These are phyloP conservation scores for Spialia ferax DNA, from an alignment of 2,888 invertebrate species.

Conservation along the genomic window DNA sequence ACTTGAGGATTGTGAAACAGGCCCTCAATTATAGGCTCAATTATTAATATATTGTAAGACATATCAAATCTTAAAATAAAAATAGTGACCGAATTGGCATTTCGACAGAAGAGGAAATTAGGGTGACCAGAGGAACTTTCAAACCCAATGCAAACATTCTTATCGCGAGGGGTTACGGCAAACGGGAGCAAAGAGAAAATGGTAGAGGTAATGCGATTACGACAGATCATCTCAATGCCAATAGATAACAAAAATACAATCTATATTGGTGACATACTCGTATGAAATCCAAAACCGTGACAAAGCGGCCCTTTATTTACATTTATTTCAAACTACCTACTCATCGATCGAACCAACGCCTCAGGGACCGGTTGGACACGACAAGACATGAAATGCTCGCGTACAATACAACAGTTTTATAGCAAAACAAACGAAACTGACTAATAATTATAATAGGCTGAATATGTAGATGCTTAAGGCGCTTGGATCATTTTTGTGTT, in stretches of 20 bases:
- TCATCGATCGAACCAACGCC: constrained; percentile 44
- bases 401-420: constrained; percentile 34
- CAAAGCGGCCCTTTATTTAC: constrained; percentile 42
- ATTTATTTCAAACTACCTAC: constrained; percentile 34
- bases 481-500: constrained; percentile 30
- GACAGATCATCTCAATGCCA: constrained; percentile 40
- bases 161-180: constrained; percentile 77
- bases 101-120: constrained; percentile 76
- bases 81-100: constrained; percentile 55
- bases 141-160: constrained; percentile 73
- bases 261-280: constrained; percentile 43
- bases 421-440: constrained; percentile 38
- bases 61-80: constrained; percentile 38
- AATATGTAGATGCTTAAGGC: constrained; percentile 18
- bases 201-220: constrained; percentile 53
- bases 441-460: constrained; percentile 9
- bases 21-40: too few species aligned
- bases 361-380: constrained; percentile 45
- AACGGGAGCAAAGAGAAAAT: constrained; percentile 48
- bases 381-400: constrained; percentile 32
- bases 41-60: background rate
- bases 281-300: constrained; percentile 42
- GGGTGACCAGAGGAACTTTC: constrained; percentile 73
- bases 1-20: too few species aligned
- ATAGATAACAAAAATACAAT: constrained; percentile 43